Evolutionary conservation across 64 coral and sea anemone species (phyloP).

Genomic region (Orbicella faveolata): DNA sequence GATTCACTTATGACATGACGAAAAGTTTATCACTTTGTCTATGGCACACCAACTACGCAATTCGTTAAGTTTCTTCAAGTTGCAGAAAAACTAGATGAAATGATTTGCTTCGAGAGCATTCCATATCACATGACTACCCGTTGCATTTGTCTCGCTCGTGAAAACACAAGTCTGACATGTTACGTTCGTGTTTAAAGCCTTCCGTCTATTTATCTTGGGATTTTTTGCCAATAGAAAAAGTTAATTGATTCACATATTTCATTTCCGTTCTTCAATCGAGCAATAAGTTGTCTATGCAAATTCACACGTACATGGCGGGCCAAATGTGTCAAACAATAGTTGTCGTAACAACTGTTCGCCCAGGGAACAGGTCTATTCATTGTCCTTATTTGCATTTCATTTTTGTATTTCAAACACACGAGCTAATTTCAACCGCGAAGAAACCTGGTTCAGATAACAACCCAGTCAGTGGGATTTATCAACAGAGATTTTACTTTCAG

Average conservation of each 20-base stretch:
- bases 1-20: no score
- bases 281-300: conserved; percentile 33
- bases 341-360: neutral
- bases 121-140: no score
- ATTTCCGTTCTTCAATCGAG: neutral
- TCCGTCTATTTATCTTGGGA: neutral
- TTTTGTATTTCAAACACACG: neutral
- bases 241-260: neutral
- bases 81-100: no score
- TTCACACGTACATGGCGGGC: neutral
- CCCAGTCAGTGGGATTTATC: neutral
- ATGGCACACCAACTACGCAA: no score
- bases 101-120: no score
- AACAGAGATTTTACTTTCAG: conserved; percentile 1
- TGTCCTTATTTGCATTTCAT: conserved; percentile 6
- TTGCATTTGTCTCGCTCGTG: no score
- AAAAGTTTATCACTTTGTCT: no score
- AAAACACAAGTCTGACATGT: neutral
- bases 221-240: neutral
- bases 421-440: neutral
- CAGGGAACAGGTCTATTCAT: neutral
- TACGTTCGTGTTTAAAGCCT: neutral
- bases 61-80: no score
- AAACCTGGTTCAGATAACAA: neutral
- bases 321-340: conserved; percentile 3